phyloP scores from a whole-genome alignment of 2,888 invertebrate species.

The Mongoloraphidia duomilia region DNA sequence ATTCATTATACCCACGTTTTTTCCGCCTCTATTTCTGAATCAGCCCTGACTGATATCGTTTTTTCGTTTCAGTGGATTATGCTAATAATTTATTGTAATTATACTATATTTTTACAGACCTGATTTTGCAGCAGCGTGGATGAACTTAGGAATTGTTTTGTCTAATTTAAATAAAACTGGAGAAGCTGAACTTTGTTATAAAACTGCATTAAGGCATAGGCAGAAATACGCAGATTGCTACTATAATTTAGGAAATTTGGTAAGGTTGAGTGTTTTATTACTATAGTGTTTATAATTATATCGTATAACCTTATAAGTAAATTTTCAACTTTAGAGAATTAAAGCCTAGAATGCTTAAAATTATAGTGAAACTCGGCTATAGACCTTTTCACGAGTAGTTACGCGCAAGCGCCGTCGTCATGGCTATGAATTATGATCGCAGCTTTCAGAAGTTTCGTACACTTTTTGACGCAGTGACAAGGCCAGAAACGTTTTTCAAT shows the following conservation, averaged over 20 bases:
- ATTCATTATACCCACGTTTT: too few species aligned
- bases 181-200: conserved; percentile 66
- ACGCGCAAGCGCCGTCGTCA: too few species aligned
- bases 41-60: neutral
- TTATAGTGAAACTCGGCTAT: too few species aligned
- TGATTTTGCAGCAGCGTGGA: conserved; percentile 93
- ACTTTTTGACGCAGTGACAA: too few species aligned
- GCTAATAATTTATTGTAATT: conserved; percentile 8
- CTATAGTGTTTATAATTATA: too few species aligned
- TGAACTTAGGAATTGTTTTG: conserved; percentile 92
- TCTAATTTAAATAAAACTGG: conserved; percentile 52
- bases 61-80: neutral
- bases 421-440: too few species aligned
- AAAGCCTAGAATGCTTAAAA: conserved; percentile 1
- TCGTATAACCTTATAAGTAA: too few species aligned
- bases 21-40: too few species aligned
- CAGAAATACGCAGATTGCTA: conserved; percentile 80
- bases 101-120: conserved; percentile 33
- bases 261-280: conserved; percentile 26
- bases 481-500: too few species aligned
- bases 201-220: conserved; percentile 60
- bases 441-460: too few species aligned
- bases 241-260: conserved; percentile 91
- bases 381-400: too few species aligned
- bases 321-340: neutral